Evolutionary conservation across 1,140 invertebrate genomes (phyloP).

Genomic region (Pinna nobilis): DNA sequence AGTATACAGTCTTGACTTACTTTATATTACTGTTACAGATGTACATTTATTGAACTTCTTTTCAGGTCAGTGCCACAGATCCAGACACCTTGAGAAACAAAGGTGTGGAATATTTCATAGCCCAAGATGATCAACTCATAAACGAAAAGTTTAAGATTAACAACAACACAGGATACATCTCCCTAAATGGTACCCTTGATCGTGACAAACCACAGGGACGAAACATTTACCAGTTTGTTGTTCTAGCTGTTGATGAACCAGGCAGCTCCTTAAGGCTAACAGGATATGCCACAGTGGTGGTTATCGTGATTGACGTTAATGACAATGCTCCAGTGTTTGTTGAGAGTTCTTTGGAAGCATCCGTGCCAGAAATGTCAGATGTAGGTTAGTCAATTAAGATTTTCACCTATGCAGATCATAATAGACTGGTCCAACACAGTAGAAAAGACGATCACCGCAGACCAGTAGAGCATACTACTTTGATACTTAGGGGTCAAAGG

Average conservation of each 20-base stretch:
- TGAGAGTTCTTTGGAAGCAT: conserved; percentile 46
- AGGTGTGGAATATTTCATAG: conserved; percentile 95
- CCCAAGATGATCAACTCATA: conserved; percentile 82
- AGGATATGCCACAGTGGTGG: conserved; percentile 97
- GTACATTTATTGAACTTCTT: conserved; percentile 14
- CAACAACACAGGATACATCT: conserved; percentile 81
- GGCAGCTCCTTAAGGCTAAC: conserved; percentile 79
- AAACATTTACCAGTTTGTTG: conserved; percentile 97
- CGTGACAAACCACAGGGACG: conserved; percentile 96
- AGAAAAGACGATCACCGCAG: too few relatives aligned
- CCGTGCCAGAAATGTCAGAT: conserved; percentile 54
- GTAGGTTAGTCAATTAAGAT: conserved; percentile 44
- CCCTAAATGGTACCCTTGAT: conserved; percentile 87
- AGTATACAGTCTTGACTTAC: conserved; percentile 18
- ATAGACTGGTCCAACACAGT: too few relatives aligned
- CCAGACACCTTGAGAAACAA: conserved; percentile 95
- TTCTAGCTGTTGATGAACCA: conserved; percentile 97
- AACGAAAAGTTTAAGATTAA: conserved; percentile 88
- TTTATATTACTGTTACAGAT: conserved; percentile 3
- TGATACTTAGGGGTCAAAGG: too few relatives aligned
- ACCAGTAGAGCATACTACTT: too few relatives aligned
- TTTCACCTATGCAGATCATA: neutral
- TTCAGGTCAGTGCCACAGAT: conserved; percentile 94
- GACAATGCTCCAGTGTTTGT: conserved; percentile 96
- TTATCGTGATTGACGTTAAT: conserved; percentile 97